Evolutionary conservation across 2,113 vertebrate species (phyloP), one percentile per base, ranked within the genome.

Genomic region (Montifringilla adamsi): DNA sequence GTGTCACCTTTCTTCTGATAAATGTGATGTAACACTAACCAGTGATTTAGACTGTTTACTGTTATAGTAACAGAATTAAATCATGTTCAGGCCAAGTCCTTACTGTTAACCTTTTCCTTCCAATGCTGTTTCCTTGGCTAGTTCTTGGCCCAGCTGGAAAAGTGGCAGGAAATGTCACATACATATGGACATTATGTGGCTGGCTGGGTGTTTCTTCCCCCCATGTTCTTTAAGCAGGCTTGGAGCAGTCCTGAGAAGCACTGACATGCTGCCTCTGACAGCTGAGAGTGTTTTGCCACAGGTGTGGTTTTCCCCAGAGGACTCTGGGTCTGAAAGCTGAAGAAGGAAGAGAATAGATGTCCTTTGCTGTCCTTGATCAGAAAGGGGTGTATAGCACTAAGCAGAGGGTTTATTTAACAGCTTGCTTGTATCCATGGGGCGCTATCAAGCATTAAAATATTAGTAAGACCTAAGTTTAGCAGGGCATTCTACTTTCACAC

Each of bases 381-480:
- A 52, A 93, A 72, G 18, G 33, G 37, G 35, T 7, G 46, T 2
- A 3, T 7, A 77, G 18, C 5, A 47, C 49, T 74, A 46, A 72
- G 75, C n/a, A 83, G 53, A 62, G 74, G 43, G 33, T 94, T 95
- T 81, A 82, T 75, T 66, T 58, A 93, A 89, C 41, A 93, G 70
- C 73, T 95, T 92, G 73, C 44, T 86, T 78, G 60, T 77, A 93
- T 43, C 62, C 19, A 41, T 24, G 69, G 37, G 52, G 58, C 50
- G 52, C 84, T 50, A 90, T 24, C 49, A 92, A 69, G 76, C 69
- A 87, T 58, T 82, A 73, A 85, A 95, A 78, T 33, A 44, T 56
- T 75, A 52, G 26, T 41, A 67, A 89, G 79, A 77, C 93, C 6
- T 30, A 39, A 55, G 74, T 89, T 86, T 64, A 82, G 67, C 27